Conservation (phyloP, 2,113 vertebrate species). For the Capreolus pygargus region DNA sequence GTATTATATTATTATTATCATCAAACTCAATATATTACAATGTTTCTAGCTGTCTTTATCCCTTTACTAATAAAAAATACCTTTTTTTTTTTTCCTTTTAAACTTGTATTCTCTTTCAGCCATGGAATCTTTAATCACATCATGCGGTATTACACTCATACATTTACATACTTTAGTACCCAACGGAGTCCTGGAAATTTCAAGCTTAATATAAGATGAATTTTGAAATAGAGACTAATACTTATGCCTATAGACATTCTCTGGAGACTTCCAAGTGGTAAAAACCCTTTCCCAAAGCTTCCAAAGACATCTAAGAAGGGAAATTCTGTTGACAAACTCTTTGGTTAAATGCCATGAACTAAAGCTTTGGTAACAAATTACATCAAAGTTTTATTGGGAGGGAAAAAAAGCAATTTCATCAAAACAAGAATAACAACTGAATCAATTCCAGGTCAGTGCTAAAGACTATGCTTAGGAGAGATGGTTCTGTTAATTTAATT, state of each 20-base stretch:
- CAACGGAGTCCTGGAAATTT: slow-evolving; percentile 50
- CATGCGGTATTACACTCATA: slow-evolving; percentile 18
- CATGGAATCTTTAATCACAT: slow-evolving; percentile 26
- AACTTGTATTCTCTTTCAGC: slow-evolving; percentile 28
- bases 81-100: slow-evolving; percentile 48
- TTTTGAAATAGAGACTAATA: slow-evolving; percentile 42
- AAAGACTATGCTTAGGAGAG: not conserved
- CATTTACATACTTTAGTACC: slow-evolving; percentile 58
- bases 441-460: not conserved
- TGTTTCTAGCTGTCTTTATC: not conserved
- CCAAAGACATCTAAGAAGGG: slow-evolving; percentile 22
- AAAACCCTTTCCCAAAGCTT: slow-evolving; percentile 25
- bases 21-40: not conserved
- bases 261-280: slow-evolving; percentile 15
- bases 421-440: slow-evolving; percentile 26
- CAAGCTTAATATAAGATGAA: slow-evolving; percentile 64
- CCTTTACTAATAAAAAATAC: not conserved
- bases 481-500: slow-evolving; percentile 22
- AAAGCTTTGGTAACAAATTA: slow-evolving; percentile 28
- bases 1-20: not conserved
- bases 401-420: slow-evolving; percentile 18
- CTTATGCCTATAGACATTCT: slow-evolving; percentile 53
- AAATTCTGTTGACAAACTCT: slow-evolving; percentile 52
- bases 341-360: slow-evolving; percentile 33
- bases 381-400: slow-evolving; percentile 49